Evolutionary conservation across 2,113 vertebrate genomes (phyloP).

Genomic region (Sigmodon hispidus): DNA sequence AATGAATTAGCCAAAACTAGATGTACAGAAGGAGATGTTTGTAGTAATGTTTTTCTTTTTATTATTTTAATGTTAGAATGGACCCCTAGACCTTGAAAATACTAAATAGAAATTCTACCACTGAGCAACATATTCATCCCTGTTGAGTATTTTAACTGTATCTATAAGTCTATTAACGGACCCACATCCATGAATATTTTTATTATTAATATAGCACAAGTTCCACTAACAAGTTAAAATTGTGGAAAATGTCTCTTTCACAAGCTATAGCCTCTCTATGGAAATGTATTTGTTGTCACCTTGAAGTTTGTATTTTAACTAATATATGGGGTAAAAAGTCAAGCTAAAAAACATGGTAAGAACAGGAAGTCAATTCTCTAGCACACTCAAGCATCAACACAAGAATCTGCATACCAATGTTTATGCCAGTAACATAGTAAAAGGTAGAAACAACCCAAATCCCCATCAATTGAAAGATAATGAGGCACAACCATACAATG

Average conservation of each 20-base stretch:
- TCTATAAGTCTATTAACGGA: slow-evolving; percentile 4
- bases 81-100: background rate
- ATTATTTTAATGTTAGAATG: background rate
- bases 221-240: slow-evolving; percentile 44
- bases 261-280: background rate
- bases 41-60: background rate
- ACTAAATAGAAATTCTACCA: background rate
- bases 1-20: slow-evolving; percentile 48
- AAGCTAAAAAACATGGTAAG: slow-evolving; percentile 33
- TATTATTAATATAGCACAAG: background rate
- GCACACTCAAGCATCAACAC: background rate
- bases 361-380: background rate
- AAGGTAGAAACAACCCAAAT: slow-evolving; percentile 28
- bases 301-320: slow-evolving; percentile 37
- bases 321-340: slow-evolving; percentile 32
- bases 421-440: background rate
- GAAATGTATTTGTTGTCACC: background rate
- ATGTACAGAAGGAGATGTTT: background rate
- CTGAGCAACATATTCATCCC: background rate
- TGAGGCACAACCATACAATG: background rate
- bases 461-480: background rate
- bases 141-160: background rate
- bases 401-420: slow-evolving; percentile 10
- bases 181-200: slow-evolving; percentile 1
- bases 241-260: slow-evolving; percentile 9